Evolutionary conservation across 2,113 vertebrate genomes (phyloP).

Genomic region (Boleophthalmus pectinirostris): DNA sequence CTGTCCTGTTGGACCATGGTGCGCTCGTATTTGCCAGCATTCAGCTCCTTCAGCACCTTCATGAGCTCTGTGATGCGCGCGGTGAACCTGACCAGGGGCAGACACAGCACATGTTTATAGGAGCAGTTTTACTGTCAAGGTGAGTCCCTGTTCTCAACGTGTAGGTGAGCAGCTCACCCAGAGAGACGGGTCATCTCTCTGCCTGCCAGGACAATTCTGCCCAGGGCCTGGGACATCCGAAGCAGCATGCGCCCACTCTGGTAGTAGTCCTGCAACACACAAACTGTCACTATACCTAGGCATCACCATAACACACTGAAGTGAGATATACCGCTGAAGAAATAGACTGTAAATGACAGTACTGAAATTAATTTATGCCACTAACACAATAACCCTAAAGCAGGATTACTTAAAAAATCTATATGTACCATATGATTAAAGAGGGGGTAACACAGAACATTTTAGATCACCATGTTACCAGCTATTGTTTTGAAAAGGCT

Average conservation of each 20-base stretch:
- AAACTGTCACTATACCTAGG: background rate
- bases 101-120: background rate
- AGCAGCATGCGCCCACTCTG: constrained; percentile 98
- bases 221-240: constrained; percentile 95
- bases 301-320: too few relatives aligned
- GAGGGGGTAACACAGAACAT: too few relatives aligned
- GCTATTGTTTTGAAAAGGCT: too few relatives aligned
- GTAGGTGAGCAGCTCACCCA: constrained; percentile 76
- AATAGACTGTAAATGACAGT: too few relatives aligned
- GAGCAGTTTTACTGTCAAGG: background rate
- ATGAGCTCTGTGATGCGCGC: constrained; percentile 94
- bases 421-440: too few relatives aligned
- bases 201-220: constrained; percentile 94
- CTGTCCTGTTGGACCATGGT: constrained; percentile 92
- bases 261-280: constrained; percentile 89
- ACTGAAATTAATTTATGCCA: too few relatives aligned
- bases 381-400: too few relatives aligned
- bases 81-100: constrained; percentile 82
- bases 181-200: constrained; percentile 96
- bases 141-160: background rate
- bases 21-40: constrained; percentile 91
- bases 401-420: too few relatives aligned
- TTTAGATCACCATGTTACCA: too few relatives aligned
- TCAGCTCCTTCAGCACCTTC: constrained; percentile 94
- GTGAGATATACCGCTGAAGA: too few relatives aligned